phyloP scores from a whole-genome alignment of 2,797 vertebrate species.

The Syngnathus acus region DNA sequence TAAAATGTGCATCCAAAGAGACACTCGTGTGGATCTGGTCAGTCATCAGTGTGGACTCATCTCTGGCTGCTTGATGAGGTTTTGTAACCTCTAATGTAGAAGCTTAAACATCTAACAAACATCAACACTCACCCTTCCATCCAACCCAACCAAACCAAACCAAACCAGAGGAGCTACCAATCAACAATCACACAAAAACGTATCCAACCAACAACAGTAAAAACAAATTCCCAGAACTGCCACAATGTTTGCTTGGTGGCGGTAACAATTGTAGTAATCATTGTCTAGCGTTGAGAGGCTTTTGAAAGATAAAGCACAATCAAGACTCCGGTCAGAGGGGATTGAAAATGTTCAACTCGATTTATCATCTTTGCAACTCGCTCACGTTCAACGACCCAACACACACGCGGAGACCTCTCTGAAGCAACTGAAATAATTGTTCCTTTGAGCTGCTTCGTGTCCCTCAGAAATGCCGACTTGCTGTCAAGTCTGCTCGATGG shows the following conservation, averaged over 20 bases:
- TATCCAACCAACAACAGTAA: no score
- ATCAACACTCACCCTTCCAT: no score
- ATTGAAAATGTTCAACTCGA: not conserved
- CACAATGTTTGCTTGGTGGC: no score
- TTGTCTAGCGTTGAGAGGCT: not conserved
- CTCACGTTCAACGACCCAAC: not conserved
- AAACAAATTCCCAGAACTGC: no score
- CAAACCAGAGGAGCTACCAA: no score
- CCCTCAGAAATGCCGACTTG: not conserved
- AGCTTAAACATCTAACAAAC: no score
- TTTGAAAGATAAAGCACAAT: not conserved
- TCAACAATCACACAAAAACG: no score
- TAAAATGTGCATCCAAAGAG: not conserved
- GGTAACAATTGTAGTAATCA: not conserved
- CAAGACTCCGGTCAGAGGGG: not conserved
- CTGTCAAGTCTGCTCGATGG: constrained; percentile 48
- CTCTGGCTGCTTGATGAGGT: no score
- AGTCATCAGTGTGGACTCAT: no score
- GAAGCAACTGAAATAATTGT: not conserved
- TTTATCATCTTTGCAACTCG: not conserved
- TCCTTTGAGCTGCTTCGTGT: not conserved
- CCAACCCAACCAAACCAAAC: no score
- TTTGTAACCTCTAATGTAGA: no score
- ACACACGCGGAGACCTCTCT: not conserved
- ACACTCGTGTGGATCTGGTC: not conserved